phyloP scores from a whole-genome alignment of 2,797 vertebrate species.

The Pogonophryne albipinna region DNA sequence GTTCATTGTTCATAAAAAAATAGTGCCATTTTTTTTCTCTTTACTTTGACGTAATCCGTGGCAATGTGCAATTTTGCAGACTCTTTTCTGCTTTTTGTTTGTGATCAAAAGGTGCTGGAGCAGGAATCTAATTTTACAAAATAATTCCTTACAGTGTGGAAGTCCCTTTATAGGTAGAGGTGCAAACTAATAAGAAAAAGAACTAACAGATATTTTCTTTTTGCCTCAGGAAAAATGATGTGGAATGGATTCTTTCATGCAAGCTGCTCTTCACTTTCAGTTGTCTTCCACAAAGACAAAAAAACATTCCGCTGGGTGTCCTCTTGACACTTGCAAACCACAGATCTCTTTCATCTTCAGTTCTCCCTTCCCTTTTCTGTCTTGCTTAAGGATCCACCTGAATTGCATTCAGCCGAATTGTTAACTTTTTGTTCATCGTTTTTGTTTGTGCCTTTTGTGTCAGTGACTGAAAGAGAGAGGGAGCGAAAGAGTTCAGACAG shows the following conservation, averaged over 20 bases:
- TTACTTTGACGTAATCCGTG: conserved; percentile 97
- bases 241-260: conserved; percentile 86
- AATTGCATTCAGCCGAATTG: conserved; percentile 84
- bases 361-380: conserved; percentile 75
- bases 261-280: conserved; percentile 81
- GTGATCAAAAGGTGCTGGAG: conserved; percentile 91
- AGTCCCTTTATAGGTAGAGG: conserved; percentile 90
- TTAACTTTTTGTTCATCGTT: conserved; percentile 83
- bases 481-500: conserved; percentile 79
- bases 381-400: conserved; percentile 83
- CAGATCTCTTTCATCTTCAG: conserved; percentile 82
- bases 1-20: conserved; percentile 97
- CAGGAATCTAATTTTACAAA: conserved; percentile 90
- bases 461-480: conserved; percentile 81
- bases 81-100: conserved; percentile 88
- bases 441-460: conserved; percentile 85
- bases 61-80: conserved; percentile 97
- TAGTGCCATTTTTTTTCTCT: conserved; percentile 95
- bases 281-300: conserved; percentile 81
- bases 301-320: conserved; percentile 81
- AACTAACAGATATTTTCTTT: conserved; percentile 84
- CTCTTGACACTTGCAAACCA: conserved; percentile 81
- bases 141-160: conserved; percentile 92
- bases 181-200: conserved; percentile 88
- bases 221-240: conserved; percentile 79